These are phyloP conservation scores for Pseudomyrmex flavicornis DNA, from an alignment of 1,140 invertebrate species.

Conservation along the genomic window DNA sequence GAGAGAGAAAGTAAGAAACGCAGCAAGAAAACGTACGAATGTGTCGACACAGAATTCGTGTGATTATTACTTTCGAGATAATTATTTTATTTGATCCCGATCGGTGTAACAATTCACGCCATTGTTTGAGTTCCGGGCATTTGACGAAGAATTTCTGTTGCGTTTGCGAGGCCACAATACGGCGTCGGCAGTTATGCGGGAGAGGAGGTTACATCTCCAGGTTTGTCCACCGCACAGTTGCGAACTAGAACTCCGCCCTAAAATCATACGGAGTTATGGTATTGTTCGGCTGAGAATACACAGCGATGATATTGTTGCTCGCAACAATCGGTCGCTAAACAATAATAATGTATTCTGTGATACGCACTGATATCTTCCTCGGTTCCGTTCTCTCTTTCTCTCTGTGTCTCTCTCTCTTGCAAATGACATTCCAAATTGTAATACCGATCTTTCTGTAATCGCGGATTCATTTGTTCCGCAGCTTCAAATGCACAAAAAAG, in stretches of 20 bases:
- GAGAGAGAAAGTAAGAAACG: neutral
- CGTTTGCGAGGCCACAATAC: slow-evolving; percentile 33
- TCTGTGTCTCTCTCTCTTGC: neutral
- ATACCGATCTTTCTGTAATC: neutral
- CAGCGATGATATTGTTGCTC: slow-evolving; percentile 39
- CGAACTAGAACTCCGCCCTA: slow-evolving; percentile 30
- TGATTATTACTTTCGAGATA: slow-evolving; percentile 20
- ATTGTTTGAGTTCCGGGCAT: slow-evolving; percentile 21
- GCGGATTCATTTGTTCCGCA: neutral
- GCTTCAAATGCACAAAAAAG: neutral
- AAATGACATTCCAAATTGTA: neutral
- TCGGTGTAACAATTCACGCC: slow-evolving; percentile 9
- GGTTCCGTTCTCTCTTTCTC: no score
- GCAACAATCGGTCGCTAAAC: slow-evolving; percentile 31
- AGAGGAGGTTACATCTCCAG: slow-evolving; percentile 6
- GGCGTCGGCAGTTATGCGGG: slow-evolving; percentile 13
- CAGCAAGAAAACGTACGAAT: neutral
- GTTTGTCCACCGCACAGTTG: slow-evolving; percentile 25
- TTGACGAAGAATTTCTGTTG: slow-evolving; percentile 51
- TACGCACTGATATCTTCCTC: neutral
- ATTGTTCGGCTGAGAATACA: slow-evolving; percentile 16
- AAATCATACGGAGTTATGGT: slow-evolving; percentile 40
- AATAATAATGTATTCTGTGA: slow-evolving; percentile 34
- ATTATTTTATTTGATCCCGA: neutral
- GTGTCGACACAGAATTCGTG: neutral